These are phyloP conservation scores for Buteo buteo DNA, from an alignment of 2,113 vertebrate species.

Conservation along the genomic window DNA sequence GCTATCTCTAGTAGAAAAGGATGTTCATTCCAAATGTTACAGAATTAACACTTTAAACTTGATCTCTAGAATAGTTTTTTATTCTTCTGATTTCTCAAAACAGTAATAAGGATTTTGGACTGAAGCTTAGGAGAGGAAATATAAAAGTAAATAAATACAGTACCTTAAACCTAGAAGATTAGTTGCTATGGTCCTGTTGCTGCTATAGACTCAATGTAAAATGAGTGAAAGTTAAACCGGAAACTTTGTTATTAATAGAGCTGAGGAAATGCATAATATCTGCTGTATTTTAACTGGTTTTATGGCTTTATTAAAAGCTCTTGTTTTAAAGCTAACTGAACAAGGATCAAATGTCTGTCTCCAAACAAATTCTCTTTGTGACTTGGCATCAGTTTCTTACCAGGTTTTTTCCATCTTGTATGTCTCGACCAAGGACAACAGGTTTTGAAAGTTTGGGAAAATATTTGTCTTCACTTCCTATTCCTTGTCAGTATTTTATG, in stretches of 20 bases:
- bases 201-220: not conserved
- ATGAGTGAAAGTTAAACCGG: not conserved
- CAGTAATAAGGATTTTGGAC: not conserved
- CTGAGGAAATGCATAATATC: not conserved
- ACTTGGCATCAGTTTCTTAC: not conserved
- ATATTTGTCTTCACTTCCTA: not conserved
- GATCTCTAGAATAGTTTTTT: not conserved
- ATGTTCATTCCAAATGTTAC: not conserved
- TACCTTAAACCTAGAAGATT: not conserved
- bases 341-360: not conserved
- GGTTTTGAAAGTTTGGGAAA: slow-evolving; percentile 46
- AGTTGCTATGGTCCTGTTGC: not conserved
- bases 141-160: not conserved
- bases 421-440: not conserved
- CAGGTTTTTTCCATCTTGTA: not conserved
- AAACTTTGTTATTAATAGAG: not conserved
- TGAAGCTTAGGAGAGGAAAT: not conserved
- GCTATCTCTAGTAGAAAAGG: not conserved
- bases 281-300: not conserved
- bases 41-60: not conserved
- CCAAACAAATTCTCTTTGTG: not conserved
- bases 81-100: not conserved
- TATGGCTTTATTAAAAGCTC: slow-evolving; percentile 19
- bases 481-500: not conserved
- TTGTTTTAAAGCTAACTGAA: not conserved